Conservation (phyloP, 1,140 invertebrate genomes). For the Trichomalopsis sarcophagae region DNA sequence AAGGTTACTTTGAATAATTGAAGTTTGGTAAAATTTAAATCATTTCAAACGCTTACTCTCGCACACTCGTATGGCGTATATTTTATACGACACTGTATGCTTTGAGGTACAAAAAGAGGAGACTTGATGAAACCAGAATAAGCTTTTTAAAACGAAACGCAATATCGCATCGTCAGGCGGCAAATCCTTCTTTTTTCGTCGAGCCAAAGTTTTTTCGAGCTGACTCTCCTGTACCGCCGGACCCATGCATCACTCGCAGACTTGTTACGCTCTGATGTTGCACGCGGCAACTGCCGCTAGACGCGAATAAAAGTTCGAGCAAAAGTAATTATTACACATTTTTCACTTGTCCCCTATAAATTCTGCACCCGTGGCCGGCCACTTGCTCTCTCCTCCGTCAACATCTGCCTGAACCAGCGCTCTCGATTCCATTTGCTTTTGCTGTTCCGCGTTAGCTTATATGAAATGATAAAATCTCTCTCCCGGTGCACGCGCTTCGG, state of each 20-base stretch:
- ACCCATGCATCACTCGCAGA: slow-evolving; percentile 14
- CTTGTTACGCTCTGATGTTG: neutral
- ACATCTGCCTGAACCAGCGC: neutral
- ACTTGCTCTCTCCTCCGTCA: neutral
- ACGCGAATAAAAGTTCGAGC: slow-evolving; percentile 6
- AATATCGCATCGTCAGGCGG: too few species aligned
- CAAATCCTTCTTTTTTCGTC: too few species aligned
- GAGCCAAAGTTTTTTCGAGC: slow-evolving; percentile 1
- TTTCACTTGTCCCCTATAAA: slow-evolving; percentile 25
- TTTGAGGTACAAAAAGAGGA: too few species aligned
- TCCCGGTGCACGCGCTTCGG: neutral
- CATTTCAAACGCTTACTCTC: too few species aligned
- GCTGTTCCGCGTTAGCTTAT: neutral
- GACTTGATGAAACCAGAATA: too few species aligned
- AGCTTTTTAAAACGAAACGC: too few species aligned
- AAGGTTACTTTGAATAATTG: too few species aligned
- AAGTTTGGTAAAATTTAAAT: too few species aligned
- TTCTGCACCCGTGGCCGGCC: neutral
- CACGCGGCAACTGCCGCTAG: neutral
- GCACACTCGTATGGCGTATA: too few species aligned
- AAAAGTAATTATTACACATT: slow-evolving; percentile 15
- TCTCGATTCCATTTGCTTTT: neutral
- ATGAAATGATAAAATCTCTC: slow-evolving; percentile 7
- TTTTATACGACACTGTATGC: too few species aligned
- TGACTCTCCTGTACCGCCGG: neutral